These are phyloP conservation scores for Phthorimaea operculella DNA, from an alignment of 1,140 invertebrate species.

Conservation along the genomic window DNA sequence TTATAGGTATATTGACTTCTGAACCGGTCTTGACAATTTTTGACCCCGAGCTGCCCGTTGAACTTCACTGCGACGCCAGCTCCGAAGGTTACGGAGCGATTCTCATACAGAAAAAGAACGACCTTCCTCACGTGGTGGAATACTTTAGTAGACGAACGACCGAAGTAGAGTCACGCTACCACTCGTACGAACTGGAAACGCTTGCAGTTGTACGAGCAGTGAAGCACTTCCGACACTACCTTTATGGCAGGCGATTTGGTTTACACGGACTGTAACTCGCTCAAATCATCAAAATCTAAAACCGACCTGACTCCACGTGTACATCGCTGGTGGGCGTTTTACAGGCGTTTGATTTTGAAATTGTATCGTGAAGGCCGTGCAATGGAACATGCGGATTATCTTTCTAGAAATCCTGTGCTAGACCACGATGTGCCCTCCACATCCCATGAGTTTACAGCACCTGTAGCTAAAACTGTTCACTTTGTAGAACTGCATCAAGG, in stretches of 20 bases:
- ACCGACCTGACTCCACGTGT: not conserved
- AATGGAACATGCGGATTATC: slow-evolving; percentile 4
- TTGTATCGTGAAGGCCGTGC: slow-evolving; percentile 2
- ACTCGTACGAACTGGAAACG: slow-evolving; percentile 2
- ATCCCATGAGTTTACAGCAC: not conserved
- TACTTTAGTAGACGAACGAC: not conserved
- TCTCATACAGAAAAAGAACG: not conserved
- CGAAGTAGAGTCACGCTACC: too few relatives aligned
- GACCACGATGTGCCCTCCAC: not conserved
- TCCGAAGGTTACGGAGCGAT: not conserved
- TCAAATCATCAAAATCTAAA: not conserved
- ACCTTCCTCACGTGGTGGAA: slow-evolving; percentile 1
- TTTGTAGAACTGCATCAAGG: not conserved
- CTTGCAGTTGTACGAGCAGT: slow-evolving; percentile 3
- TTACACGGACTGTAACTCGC: slow-evolving; percentile 1
- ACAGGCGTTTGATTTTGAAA: not conserved
- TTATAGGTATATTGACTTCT: not conserved
- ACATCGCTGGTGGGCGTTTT: too few relatives aligned
- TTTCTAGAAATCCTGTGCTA: not conserved
- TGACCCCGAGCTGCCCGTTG: not conserved
- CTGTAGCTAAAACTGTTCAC: not conserved
- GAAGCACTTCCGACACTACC: not conserved
- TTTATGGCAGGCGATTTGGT: not conserved
- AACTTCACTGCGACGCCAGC: slow-evolving; percentile 1
- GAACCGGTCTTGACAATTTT: slow-evolving; percentile 3